Base-by-base conservation (phyloP, 1,140 invertebrate species). In the Diuraphis noxia region DNA sequence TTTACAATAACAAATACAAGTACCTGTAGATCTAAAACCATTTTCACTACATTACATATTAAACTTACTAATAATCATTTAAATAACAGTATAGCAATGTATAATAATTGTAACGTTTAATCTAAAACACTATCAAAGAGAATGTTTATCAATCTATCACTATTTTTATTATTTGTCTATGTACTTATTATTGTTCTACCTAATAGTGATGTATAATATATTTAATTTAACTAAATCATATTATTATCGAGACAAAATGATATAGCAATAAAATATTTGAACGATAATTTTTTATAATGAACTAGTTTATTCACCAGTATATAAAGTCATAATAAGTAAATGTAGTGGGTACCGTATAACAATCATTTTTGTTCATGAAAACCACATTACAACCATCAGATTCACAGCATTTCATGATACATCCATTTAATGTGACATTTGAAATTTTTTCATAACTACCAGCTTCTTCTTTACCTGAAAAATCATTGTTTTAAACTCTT, bases 351-450 rank as follows among this genome's bases (percentile, higher is more conserved):
- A 97, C 95, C 94, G 96, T 96, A 93, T 95, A 98, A 93, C 97
- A 98, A 87, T 95, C 96, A 36, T 94, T 94, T 92, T 97, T 96
- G 92, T 95, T 95, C 93, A 97, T 96, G 93, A 98, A 96, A 9
- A 96, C 97, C 92, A 97, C 95, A 94, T 98, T 96, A 93, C 97
- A 98, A 4, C 93, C 93, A 1, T 94, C 93, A 72, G 95, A 94
- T 1, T 94, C 93, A 93, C 97, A 98, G 93, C 97, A 98, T 56
- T 95, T 94, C 92, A 95, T 94, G 8, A 97, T 95, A 94, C 97
- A 98, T 84, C 95, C 94, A 88, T 95, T 95, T 9, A 96, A 93
- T 30, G 94, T 94, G 30, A 95, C 93, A 52, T 94, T 94, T 34
- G 94, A 93, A 92, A 95, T 95, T 93, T 96, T 95, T 52, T 94